Conservation (phyloP, 1,140 invertebrate species). For the Lepidotrigona ventralis region DNA sequence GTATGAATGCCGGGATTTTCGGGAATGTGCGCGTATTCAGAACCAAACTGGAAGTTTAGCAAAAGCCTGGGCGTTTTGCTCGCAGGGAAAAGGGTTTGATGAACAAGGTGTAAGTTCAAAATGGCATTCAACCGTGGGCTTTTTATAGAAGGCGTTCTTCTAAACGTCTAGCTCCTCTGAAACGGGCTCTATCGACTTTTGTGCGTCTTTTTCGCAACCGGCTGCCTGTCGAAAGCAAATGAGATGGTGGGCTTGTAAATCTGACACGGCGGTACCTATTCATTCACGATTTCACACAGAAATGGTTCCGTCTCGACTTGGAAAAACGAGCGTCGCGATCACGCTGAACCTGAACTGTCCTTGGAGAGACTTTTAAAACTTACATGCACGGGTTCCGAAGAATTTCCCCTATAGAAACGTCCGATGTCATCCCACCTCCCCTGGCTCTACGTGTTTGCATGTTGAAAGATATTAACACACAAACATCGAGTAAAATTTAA, state of each 20-base stretch:
- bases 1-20: constrained; percentile 9
- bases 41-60: constrained; percentile 15
- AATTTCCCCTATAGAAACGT: neutral
- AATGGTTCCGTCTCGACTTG: constrained; percentile 50
- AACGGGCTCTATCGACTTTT: constrained; percentile 47
- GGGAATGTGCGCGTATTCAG: constrained; percentile 13
- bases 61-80: constrained; percentile 10
- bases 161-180: constrained; percentile 56
- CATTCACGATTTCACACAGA: constrained; percentile 57
- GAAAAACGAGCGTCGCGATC: constrained; percentile 31
- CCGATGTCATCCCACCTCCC: neutral
- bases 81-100: constrained; percentile 42
- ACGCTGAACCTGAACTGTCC: constrained; percentile 4
- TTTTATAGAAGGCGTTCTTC: constrained; percentile 59
- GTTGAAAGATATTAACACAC: neutral
- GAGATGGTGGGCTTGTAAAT: constrained; percentile 50
- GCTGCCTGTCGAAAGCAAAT: constrained; percentile 52
- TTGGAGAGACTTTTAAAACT: constrained; percentile 17
- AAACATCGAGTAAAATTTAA: neutral
- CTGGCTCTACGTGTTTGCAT: too few species aligned
- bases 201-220: constrained; percentile 38
- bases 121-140: constrained; percentile 58
- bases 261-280: constrained; percentile 57
- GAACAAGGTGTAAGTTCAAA: constrained; percentile 55
- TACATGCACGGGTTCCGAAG: neutral